Evolutionary conservation across 2,888 invertebrate species (phyloP).

Genomic region (Exocentrus adspersus): DNA sequence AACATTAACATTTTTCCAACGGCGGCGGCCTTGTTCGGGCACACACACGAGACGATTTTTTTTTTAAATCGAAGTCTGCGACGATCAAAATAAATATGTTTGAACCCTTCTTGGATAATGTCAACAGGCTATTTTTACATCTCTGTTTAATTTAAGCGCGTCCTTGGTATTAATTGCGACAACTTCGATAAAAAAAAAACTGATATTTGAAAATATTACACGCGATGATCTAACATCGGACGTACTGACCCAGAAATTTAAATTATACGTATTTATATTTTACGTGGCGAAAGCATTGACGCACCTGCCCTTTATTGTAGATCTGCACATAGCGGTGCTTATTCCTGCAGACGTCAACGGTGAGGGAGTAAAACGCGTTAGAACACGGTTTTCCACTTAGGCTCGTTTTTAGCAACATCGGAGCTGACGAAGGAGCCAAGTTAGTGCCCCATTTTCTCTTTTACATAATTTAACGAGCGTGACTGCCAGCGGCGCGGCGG

Average conservation of each 20-base stretch:
- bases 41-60: not conserved
- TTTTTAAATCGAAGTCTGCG: not conserved
- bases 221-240: slow-evolving; percentile 13
- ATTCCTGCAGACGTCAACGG: slow-evolving; percentile 45
- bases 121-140: slow-evolving; percentile 15
- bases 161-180: slow-evolving; percentile 15
- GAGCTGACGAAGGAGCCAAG: not conserved
- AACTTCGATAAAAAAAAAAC: slow-evolving; percentile 22
- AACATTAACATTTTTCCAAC: slow-evolving; percentile 36
- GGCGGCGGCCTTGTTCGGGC: not conserved
- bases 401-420: slow-evolving; percentile 22
- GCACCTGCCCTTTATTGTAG: slow-evolving; percentile 3
- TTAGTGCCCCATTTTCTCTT: slow-evolving; percentile 14
- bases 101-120: slow-evolving; percentile 10
- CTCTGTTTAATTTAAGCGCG: slow-evolving; percentile 10
- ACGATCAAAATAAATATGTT: not conserved
- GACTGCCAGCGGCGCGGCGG: slow-evolving; percentile 1
- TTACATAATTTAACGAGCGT: slow-evolving; percentile 15
- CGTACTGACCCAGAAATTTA: slow-evolving; percentile 17
- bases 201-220: slow-evolving; percentile 21
- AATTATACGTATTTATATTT: not conserved
- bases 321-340: not conserved
- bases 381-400: slow-evolving; percentile 49
- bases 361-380: slow-evolving; percentile 42
- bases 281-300: not conserved